Evolutionary conservation across 2,888 invertebrate species (phyloP), one percentile per base, ranked within the genome.

Genomic region (Agonopterix subpropinquella): DNA sequence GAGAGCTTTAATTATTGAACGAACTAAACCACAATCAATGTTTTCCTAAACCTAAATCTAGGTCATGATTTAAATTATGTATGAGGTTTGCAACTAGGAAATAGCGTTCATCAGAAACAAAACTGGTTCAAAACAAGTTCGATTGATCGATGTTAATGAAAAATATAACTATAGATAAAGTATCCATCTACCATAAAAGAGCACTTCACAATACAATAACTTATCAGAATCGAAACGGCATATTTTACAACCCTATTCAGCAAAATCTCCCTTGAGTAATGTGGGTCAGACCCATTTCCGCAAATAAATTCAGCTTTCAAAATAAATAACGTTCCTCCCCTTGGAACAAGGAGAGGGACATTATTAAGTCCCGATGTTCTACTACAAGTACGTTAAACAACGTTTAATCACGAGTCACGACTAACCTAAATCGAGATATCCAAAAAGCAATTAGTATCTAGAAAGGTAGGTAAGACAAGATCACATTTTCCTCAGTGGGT

Each of bases 231-330:
- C 73, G 72, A 68, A 73, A 73, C 67, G 67, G 73, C 71, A 73
- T 77, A 78, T 76, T 79, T 80, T 77, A 76, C 70, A 79, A 71
- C 77, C 73, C 76, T 70, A 78, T 77, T 79, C 81, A 78, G 77
- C 73, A 66, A 73, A 79, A 80, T 80, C 77, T 83, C 78, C 78
- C 80, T 73, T 81, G 83, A 83, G 77, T 81, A 80, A 83, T 82
- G 75, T 73, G 80, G 83, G 83, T 81, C 76, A 70, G 75, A 70
- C 79, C 80, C 78, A 74, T 78, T 80, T 77, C 80, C 79, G 78
- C 77, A 79, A 77, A 84, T 83, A 84, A 83, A 82, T 81, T 80
- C 78, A 70, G 67, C 71, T 71, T 71, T 79, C 76, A 78, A 80
- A 78, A 80, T 81, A 83, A 81, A 81, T 81, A 82, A 80, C 77